Evolutionary conservation across 2,888 invertebrate genomes (phyloP).

Genomic region (Dascillus cervinus): DNA sequence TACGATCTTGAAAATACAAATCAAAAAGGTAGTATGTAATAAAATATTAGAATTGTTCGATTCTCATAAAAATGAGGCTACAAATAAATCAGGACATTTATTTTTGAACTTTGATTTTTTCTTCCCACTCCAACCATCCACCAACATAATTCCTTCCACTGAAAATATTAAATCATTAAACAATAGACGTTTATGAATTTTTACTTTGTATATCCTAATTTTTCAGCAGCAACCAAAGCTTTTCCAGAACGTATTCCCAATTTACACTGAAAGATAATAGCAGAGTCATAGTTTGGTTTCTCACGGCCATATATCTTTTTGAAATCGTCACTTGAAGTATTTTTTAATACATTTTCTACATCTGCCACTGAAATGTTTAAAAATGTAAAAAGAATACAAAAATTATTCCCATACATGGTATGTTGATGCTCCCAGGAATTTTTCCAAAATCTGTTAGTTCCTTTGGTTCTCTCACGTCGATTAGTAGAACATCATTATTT

Average conservation of each 20-base stretch:
- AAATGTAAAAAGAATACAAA: constrained; percentile 2
- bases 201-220: constrained; percentile 55
- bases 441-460: constrained; percentile 62
- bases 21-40: too few species aligned
- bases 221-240: constrained; percentile 51
- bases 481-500: constrained; percentile 47
- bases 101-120: too few species aligned
- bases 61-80: too few species aligned
- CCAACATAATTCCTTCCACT: neutral
- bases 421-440: constrained; percentile 67
- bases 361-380: constrained; percentile 45
- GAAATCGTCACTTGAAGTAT: constrained; percentile 48
- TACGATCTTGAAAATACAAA: too few species aligned
- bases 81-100: too few species aligned
- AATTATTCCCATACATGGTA: constrained; percentile 54
- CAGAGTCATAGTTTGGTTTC: constrained; percentile 21
- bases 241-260: constrained; percentile 57
- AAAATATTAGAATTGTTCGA: too few species aligned
- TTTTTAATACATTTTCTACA: constrained; percentile 41
- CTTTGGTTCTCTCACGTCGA: constrained; percentile 69
- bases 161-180: neutral
- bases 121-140: neutral
- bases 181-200: constrained; percentile 13
- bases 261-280: constrained; percentile 62
- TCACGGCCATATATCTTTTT: constrained; percentile 45